Conservation (phyloP, 92 coral and sea anemone genomes). For the Chrysogorgia sp. region DNA sequence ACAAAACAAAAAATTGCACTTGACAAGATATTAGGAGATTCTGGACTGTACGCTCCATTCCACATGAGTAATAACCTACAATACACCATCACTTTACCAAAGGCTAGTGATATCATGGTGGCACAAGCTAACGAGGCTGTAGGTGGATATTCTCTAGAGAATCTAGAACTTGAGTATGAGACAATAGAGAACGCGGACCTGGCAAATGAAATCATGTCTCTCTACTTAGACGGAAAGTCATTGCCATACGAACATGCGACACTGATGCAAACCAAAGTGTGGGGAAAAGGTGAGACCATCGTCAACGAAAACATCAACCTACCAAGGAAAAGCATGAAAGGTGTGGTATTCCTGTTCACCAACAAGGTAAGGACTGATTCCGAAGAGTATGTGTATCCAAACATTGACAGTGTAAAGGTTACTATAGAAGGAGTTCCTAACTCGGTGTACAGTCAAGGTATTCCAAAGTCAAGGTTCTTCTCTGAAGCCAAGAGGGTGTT, state of each 20-base stretch:
- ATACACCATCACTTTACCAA: constrained; percentile 4
- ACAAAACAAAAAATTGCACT: constrained; percentile 10
- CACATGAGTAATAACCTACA: constrained; percentile 1
- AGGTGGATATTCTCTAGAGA: background rate
- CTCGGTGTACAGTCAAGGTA: constrained; percentile 21
- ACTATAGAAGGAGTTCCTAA: constrained; percentile 34
- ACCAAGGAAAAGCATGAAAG: too few species aligned
- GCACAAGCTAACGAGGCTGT: background rate
- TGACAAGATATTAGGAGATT: background rate
- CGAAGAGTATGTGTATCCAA: constrained; percentile 9
- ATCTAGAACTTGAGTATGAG: constrained; percentile 4
- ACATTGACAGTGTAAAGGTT: background rate
- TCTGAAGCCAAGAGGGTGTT: constrained; percentile 30
- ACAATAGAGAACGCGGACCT: constrained; percentile 4
- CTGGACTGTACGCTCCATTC: constrained; percentile 26
- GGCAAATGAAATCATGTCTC: background rate
- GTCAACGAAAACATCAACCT: constrained; percentile 15
- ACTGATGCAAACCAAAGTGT: constrained; percentile 6
- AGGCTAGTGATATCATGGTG: background rate
- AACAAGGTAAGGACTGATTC: background rate
- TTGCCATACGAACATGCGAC: constrained; percentile 1
- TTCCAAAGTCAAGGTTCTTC: constrained; percentile 27
- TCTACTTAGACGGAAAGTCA: background rate
- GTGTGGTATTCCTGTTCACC: constrained; percentile 5
- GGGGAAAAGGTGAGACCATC: background rate